A percentile compares a stretch with the other conserved stretches of the same genome.
Evolutionary conservation across 2,113 vertebrate genomes (phyloP).

Genomic region (Crotalus helleri): DNA sequence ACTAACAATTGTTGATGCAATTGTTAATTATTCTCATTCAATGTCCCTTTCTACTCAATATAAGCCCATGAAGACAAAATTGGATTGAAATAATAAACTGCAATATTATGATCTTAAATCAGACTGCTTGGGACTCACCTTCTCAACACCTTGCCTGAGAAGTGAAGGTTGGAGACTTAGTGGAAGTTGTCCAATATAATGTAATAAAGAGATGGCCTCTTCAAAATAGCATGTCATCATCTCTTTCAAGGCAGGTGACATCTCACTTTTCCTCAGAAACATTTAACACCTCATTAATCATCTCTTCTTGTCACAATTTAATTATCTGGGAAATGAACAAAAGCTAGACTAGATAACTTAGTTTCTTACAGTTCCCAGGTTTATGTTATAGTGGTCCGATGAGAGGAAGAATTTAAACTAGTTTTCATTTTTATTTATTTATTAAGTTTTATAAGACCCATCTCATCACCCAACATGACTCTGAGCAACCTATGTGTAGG

Average conservation of each 20-base stretch:
- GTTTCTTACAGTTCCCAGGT: not conserved
- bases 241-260: not conserved
- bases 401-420: not conserved
- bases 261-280: not conserved
- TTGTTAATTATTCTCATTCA: not conserved
- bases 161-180: not conserved
- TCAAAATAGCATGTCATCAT: not conserved
- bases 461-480: not conserved
- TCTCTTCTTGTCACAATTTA: not conserved
- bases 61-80: not conserved
- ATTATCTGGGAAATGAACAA: too few species aligned
- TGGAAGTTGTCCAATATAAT: not conserved
- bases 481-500: not conserved
- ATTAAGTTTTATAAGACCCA: not conserved
- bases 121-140: not conserved
- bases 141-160: not conserved
- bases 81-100: not conserved
- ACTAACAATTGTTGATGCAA: not conserved
- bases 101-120: not conserved
- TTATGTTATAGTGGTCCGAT: not conserved
- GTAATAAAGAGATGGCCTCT: too few species aligned
- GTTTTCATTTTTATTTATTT: not conserved
- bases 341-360: not conserved
- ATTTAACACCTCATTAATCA: not conserved
- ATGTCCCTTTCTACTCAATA: not conserved